Evolutionary conservation across 2,888 invertebrate genomes (phyloP).

Genomic region (Chorisops tibialis): DNA sequence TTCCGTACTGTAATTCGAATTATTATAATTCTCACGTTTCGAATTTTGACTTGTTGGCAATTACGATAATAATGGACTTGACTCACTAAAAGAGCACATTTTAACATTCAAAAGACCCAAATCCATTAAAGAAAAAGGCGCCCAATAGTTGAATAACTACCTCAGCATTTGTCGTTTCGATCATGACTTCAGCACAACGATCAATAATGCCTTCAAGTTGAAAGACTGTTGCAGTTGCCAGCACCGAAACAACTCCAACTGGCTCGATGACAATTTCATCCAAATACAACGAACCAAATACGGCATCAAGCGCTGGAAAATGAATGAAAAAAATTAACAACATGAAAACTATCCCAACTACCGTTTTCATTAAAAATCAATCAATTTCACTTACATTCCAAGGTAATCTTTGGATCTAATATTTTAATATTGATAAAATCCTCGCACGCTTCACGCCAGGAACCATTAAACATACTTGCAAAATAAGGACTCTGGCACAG

Average conservation of each 20-base stretch:
- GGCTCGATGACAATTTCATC: slow-evolving; percentile 70
- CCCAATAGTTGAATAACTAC: slow-evolving; percentile 43
- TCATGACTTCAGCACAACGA: slow-evolving; percentile 70
- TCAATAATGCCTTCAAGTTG: slow-evolving; percentile 71
- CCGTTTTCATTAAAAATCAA: neutral
- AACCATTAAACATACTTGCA: slow-evolving; percentile 75
- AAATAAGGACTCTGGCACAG: slow-evolving; percentile 78
- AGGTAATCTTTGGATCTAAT: slow-evolving; percentile 66
- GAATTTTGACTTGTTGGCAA: no score
- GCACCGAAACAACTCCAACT: slow-evolving; percentile 62
- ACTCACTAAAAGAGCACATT: no score
- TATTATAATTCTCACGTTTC: no score
- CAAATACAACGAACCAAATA: slow-evolving; percentile 72
- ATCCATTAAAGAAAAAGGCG: neutral
- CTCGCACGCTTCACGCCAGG: slow-evolving; percentile 70
- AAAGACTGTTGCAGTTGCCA: slow-evolving; percentile 71
- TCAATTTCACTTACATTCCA: slow-evolving; percentile 58
- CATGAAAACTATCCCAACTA: neutral
- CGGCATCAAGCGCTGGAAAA: slow-evolving; percentile 62
- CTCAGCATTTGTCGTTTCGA: slow-evolving; percentile 68
- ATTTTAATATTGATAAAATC: slow-evolving; percentile 65
- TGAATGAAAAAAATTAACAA: neutral
- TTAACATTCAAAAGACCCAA: neutral
- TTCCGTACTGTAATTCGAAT: no score
- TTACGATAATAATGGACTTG: no score